These are phyloP conservation scores for Sycophaga agraensis DNA, from an alignment of 1,140 invertebrate species.

Conservation along the genomic window DNA sequence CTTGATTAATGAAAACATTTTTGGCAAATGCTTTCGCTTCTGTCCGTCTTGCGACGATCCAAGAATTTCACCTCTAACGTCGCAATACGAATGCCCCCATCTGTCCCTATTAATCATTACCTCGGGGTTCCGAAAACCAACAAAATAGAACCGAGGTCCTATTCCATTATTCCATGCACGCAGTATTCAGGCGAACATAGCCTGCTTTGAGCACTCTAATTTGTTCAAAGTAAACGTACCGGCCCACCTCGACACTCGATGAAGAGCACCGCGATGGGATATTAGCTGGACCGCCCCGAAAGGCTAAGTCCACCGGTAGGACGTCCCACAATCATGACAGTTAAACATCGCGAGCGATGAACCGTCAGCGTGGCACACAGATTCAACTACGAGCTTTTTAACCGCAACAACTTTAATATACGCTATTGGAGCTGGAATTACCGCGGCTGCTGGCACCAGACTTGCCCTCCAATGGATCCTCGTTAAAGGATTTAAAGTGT, in stretches of 20 bases:
- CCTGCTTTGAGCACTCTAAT: not conserved
- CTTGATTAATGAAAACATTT: too few relatives aligned
- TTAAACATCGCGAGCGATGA: slow-evolving; percentile 56
- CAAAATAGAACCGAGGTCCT: slow-evolving; percentile 81
- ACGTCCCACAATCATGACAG: slow-evolving; percentile 49
- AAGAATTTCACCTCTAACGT: too few relatives aligned
- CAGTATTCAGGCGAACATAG: slow-evolving; percentile 70
- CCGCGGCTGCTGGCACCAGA: slow-evolving; percentile 88
- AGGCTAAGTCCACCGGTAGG: slow-evolving; percentile 47
- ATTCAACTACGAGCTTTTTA: slow-evolving; percentile 76
- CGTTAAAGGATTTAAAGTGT: slow-evolving; percentile 67
- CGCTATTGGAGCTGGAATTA: slow-evolving; percentile 90
- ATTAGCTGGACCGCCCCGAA: slow-evolving; percentile 19
- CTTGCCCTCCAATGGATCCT: slow-evolving; percentile 88
- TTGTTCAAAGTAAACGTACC: slow-evolving; percentile 61
- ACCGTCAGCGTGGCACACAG: slow-evolving; percentile 66
- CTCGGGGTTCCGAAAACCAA: too few relatives aligned
- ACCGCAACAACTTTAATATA: slow-evolving; percentile 86
- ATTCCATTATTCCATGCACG: slow-evolving; percentile 78
- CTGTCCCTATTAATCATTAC: too few relatives aligned
- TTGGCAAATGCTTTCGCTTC: too few relatives aligned
- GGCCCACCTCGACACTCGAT: slow-evolving; percentile 65
- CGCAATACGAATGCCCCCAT: too few relatives aligned
- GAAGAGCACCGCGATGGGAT: slow-evolving; percentile 61
- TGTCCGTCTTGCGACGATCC: too few relatives aligned